Percentiles rank a stretch among this genome's conserved stretches.
These are phyloP conservation scores for Drosophila melanocephala DNA, from an alignment of 2,888 invertebrate genomes.

Conservation along the genomic window DNA sequence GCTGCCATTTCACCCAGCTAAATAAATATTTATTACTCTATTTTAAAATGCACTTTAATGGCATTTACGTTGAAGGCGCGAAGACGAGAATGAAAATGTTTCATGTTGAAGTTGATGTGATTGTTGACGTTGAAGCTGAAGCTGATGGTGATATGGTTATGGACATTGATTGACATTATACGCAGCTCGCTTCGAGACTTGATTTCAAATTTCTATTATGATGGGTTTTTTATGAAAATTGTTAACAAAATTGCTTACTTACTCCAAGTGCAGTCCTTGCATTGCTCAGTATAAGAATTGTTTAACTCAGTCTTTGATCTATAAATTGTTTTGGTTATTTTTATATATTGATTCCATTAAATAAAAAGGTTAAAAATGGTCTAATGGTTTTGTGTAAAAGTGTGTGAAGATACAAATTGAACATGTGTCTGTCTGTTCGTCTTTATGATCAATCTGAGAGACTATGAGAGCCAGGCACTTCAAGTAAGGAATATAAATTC, in stretches of 20 bases:
- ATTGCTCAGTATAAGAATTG: background rate
- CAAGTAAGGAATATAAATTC: background rate
- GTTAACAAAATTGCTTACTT: constrained; percentile 14
- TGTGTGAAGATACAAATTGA: background rate
- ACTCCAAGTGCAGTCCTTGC: background rate
- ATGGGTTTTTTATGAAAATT: constrained; percentile 17
- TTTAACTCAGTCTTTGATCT: background rate
- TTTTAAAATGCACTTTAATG: constrained; percentile 75
- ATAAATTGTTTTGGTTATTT: background rate
- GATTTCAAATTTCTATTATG: constrained; percentile 29
- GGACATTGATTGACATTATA: constrained; percentile 44
- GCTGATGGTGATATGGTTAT: constrained; percentile 19
- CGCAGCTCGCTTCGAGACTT: constrained; percentile 4
- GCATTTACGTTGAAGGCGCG: constrained; percentile 34
- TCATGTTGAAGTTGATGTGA: constrained; percentile 12
- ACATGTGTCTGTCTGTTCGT: background rate
- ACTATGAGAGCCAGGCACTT: background rate
- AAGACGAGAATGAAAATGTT: constrained; percentile 21
- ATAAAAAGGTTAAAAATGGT: background rate
- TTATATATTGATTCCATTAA: background rate
- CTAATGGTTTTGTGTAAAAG: background rate
- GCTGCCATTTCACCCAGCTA: constrained; percentile 27
- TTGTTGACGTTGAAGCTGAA: background rate
- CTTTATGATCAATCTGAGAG: background rate
- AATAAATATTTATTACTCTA: constrained; percentile 76